phyloP scores from a whole-genome alignment of 2,888 invertebrate species.

The Drosophila nr. medialis region DNA sequence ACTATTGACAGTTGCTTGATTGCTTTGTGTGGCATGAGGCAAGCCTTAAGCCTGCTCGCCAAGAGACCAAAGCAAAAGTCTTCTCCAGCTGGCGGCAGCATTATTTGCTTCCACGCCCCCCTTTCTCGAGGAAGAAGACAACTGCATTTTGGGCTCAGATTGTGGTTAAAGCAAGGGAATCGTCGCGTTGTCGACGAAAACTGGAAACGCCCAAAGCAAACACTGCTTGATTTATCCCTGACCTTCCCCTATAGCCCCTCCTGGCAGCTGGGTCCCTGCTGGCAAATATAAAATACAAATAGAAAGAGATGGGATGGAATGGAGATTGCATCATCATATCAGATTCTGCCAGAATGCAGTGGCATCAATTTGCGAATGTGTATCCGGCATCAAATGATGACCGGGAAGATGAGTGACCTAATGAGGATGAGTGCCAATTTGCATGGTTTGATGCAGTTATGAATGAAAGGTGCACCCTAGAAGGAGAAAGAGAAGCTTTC shows the following conservation, averaged over 20 bases:
- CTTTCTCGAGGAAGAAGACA: constrained; percentile 61
- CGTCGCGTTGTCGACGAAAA: constrained; percentile 44
- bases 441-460: constrained; percentile 36
- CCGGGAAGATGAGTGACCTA: constrained; percentile 17
- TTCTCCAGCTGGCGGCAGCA: constrained; percentile 23
- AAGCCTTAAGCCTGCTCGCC: constrained; percentile 32
- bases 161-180: constrained; percentile 31
- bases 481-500: constrained; percentile 59
- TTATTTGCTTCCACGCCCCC: constrained; percentile 53
- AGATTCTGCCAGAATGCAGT: constrained; percentile 30
- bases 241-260: constrained; percentile 29
- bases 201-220: constrained; percentile 70
- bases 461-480: constrained; percentile 28
- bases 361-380: constrained; percentile 46
- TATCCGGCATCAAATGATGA: constrained; percentile 49
- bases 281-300: constrained; percentile 50
- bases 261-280: constrained; percentile 60
- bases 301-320: constrained; percentile 22
- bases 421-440: constrained; percentile 60
- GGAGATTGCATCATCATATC: constrained; percentile 63
- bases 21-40: constrained; percentile 67
- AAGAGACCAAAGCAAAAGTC: constrained; percentile 4
- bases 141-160: constrained; percentile 60
- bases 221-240: constrained; percentile 48
- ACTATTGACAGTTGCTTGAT: constrained; percentile 72